These are phyloP conservation scores for Himalopsyche anomala DNA, from an alignment of 2,888 invertebrate genomes.

Conservation along the genomic window DNA sequence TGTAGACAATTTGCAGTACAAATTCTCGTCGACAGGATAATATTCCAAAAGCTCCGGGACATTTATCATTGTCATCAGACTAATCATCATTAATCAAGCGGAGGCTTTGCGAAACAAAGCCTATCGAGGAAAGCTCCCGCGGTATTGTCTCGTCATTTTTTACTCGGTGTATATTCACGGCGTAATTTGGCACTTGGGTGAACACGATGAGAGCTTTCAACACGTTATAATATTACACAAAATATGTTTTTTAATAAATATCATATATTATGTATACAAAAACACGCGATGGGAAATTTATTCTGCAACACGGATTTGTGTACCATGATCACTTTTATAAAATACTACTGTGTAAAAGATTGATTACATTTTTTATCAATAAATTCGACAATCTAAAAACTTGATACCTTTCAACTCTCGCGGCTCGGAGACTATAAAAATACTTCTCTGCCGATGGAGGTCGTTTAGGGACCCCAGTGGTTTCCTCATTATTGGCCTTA, in stretches of 20 bases:
- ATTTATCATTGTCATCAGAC: conserved; percentile 54
- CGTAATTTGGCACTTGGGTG: conserved; percentile 27
- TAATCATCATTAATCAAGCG: conserved; percentile 57
- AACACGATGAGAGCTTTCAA: not conserved
- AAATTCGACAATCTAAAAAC: too few species aligned
- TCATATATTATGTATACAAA: not conserved
- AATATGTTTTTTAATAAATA: not conserved
- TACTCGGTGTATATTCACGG: conserved; percentile 5
- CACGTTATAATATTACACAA: conserved; percentile 4
- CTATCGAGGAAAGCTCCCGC: conserved; percentile 44
- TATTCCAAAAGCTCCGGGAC: conserved; percentile 39
- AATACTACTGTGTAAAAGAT: too few species aligned
- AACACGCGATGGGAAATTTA: too few species aligned
- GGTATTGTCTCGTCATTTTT: conserved; percentile 37
- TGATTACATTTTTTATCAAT: too few species aligned
- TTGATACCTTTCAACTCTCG: too few species aligned
- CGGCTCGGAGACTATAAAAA: too few species aligned
- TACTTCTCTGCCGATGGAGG: too few species aligned
- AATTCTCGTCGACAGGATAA: conserved; percentile 43
- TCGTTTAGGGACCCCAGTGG: too few species aligned
- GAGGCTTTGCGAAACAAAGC: conserved; percentile 50
- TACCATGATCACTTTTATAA: too few species aligned
- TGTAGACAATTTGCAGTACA: conserved; percentile 47
- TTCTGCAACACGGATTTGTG: too few species aligned
- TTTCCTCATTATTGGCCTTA: too few species aligned